These are phyloP conservation scores for Amazona guildingii DNA, from an alignment of 2,113 vertebrate genomes.

Conservation along the genomic window DNA sequence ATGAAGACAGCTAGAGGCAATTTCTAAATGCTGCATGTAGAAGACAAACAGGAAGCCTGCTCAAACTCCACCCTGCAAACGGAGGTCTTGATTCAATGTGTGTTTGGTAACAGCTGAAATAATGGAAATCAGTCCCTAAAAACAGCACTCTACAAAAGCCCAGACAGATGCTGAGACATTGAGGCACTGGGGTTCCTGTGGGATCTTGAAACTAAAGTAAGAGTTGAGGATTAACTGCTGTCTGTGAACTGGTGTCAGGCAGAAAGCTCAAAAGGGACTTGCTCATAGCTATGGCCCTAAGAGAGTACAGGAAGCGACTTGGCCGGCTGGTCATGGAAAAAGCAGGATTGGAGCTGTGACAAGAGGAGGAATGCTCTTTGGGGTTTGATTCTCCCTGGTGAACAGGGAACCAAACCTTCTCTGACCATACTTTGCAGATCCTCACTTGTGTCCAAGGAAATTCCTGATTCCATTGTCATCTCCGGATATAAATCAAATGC, in stretches of 20 bases:
- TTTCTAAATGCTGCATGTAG: rapidly evolving
- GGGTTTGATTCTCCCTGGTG: not conserved
- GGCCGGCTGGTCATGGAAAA: not conserved
- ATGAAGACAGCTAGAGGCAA: not conserved
- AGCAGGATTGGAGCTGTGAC: not conserved
- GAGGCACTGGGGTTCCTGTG: not conserved
- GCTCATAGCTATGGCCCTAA: not conserved
- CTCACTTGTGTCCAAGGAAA: not conserved
- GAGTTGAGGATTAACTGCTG: not conserved
- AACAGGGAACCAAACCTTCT: not conserved
- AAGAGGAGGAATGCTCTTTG: not conserved
- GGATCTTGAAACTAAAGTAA: not conserved
- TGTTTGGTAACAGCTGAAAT: not conserved
- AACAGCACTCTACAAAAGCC: not conserved
- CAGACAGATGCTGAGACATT: not conserved
- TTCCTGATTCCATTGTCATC: not conserved
- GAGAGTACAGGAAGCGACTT: not conserved
- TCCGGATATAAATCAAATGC: not conserved
- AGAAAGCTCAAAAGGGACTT: not conserved
- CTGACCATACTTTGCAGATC: not conserved
- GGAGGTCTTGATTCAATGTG: not conserved
- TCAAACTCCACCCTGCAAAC: not conserved
- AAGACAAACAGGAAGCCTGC: not conserved
- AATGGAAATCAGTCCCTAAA: not conserved
- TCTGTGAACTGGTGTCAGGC: not conserved